These are phyloP conservation scores for Geophilus truncorum DNA, from an alignment of 2,888 invertebrate genomes.

Conservation along the genomic window DNA sequence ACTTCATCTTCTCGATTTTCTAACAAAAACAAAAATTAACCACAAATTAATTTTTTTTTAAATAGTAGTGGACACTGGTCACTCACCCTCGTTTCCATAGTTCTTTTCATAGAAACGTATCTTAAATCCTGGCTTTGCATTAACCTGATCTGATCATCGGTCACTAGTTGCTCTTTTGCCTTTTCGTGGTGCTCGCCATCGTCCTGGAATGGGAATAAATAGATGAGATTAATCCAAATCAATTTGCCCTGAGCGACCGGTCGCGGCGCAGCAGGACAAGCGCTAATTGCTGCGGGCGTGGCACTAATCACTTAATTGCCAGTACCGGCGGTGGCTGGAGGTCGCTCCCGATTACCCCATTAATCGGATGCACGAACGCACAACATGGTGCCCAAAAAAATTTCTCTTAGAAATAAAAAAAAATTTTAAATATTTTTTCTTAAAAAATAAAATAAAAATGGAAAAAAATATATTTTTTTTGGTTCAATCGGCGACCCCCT, in stretches of 20 bases:
- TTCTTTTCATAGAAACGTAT: conserved; percentile 79
- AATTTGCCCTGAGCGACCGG: not conserved
- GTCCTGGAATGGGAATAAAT: too few species aligned
- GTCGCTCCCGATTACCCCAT: not conserved
- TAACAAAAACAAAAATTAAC: conserved; percentile 40
- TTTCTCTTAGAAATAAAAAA: too few species aligned
- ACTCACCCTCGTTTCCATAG: conserved; percentile 64
- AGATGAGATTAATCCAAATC: too few species aligned
- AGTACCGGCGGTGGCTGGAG: not conserved
- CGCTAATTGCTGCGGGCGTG: conserved; percentile 24
- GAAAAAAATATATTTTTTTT: not conserved
- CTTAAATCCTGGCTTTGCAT: conserved; percentile 89
- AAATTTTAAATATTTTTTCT: too few species aligned
- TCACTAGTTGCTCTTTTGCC: conserved; percentile 65
- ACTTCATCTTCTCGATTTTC: conserved; percentile 68
- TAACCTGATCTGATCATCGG: conserved; percentile 71
- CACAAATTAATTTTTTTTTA: not conserved
- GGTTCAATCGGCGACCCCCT: not conserved
- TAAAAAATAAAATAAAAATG: not conserved
- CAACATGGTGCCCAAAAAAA: too few species aligned
- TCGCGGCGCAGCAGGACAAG: not conserved
- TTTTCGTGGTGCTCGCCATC: conserved; percentile 58
- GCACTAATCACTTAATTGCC: conserved; percentile 24
- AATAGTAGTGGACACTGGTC: not conserved
- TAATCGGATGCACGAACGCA: not conserved